A percentile compares a stretch with the other conserved stretches of the same genome.
phyloP scores from a whole-genome alignment of 2,113 vertebrate genomes.

The Crotalus viridis region DNA sequence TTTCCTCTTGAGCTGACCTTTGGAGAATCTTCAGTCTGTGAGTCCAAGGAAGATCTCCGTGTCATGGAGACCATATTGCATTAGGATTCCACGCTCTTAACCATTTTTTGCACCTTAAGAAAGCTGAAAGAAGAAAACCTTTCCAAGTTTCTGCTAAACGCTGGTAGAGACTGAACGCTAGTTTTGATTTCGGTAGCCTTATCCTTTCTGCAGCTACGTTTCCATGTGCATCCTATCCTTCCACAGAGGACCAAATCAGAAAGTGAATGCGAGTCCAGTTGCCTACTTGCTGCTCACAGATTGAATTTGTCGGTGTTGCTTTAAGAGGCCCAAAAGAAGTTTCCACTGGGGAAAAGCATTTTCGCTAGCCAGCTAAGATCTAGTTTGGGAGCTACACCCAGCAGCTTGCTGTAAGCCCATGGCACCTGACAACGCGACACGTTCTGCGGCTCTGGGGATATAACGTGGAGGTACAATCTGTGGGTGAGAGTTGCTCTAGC shows the following conservation, averaged over 20 bases:
- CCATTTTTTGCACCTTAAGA: neutral
- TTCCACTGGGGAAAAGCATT: neutral
- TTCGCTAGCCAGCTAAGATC: neutral
- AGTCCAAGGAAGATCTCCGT: neutral
- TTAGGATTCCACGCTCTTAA: neutral
- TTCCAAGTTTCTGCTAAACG: neutral
- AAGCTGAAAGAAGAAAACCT: neutral
- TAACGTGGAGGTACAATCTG: neutral
- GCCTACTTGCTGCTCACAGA: neutral
- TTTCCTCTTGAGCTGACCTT: neutral
- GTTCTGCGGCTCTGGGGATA: constrained; percentile 3
- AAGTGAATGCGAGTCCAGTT: neutral
- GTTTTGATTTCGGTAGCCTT: neutral
- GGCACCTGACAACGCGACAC: neutral
- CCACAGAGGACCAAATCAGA: constrained; percentile 20
- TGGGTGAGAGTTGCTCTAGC: neutral
- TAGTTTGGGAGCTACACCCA: neutral
- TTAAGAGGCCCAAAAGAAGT: neutral
- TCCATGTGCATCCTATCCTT: neutral
- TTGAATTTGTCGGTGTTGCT: neutral
- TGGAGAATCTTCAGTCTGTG: neutral
- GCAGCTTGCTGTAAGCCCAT: neutral
- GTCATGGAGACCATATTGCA: neutral
- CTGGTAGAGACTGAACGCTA: neutral
- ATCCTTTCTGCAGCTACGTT: neutral